phyloP scores from a whole-genome alignment of 2,797 vertebrate genomes.

The Lophotriccus pileatus region DNA sequence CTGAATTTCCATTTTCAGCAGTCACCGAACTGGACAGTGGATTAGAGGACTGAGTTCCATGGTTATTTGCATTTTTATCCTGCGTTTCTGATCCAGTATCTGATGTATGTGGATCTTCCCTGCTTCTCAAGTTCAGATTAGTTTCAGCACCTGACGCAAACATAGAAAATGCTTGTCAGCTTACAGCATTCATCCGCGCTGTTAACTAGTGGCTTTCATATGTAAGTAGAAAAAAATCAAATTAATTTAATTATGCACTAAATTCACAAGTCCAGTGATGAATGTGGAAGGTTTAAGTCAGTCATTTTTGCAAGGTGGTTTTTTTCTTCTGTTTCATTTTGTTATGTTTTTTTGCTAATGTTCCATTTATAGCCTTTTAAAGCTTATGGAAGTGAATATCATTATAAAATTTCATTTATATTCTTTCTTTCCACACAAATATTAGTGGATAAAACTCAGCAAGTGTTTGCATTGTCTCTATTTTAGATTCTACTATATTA shows the following conservation, averaged over 20 bases:
- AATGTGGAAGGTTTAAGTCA: neutral
- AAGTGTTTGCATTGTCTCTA: neutral
- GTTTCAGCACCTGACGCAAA: slow-evolving; percentile 85
- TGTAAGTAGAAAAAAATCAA: neutral
- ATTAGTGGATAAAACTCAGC: neutral
- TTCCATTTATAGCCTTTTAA: neutral
- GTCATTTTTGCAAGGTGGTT: neutral
- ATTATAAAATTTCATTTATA: neutral
- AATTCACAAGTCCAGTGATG: neutral
- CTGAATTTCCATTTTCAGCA: slow-evolving; percentile 91
- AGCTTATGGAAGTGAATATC: neutral
- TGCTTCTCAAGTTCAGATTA: slow-evolving; percentile 88
- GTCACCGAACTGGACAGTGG: slow-evolving; percentile 76
- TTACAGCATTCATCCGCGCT: neutral
- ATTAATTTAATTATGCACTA: neutral
- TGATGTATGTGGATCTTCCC: slow-evolving; percentile 78
- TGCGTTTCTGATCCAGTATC: slow-evolving; percentile 82
- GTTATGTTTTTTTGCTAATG: neutral
- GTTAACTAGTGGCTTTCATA: neutral
- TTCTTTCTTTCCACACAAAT: neutral
- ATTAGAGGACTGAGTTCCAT: slow-evolving; percentile 70
- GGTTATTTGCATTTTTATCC: slow-evolving; percentile 96
- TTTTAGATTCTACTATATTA: neutral
- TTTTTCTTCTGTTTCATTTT: neutral
- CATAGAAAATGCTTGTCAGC: neutral